A percentile compares a stretch with the other conserved stretches of the same genome.
Evolutionary conservation across 2,113 vertebrate species (phyloP).

Genomic region (Eretmochelys imbricata): DNA sequence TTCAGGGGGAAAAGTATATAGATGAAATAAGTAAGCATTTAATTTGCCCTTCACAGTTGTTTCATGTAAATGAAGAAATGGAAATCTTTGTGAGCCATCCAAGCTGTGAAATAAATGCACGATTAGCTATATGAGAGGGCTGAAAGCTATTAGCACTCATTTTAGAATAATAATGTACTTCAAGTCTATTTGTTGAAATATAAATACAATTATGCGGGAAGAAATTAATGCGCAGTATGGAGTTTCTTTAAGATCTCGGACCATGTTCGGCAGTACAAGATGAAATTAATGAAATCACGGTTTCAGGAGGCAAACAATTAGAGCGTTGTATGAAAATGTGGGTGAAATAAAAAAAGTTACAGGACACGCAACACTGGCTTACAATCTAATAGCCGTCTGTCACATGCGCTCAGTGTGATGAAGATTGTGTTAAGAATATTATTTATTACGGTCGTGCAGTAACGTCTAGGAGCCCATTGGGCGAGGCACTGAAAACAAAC

Average conservation of each 20-base stretch:
- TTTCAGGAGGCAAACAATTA: background rate
- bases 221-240: constrained; percentile 56
- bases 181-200: constrained; percentile 65
- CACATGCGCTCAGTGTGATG: background rate
- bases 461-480: background rate
- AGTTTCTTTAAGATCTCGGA: constrained; percentile 35
- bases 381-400: background rate
- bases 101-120: constrained; percentile 55
- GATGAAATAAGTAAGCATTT: constrained; percentile 48
- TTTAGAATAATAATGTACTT: constrained; percentile 67
- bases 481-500: background rate
- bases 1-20: background rate
- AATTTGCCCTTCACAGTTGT: constrained; percentile 58
- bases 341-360: background rate
- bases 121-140: constrained; percentile 49
- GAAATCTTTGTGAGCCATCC: constrained; percentile 44
- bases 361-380: fast-evolving
- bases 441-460: background rate
- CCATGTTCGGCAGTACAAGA: constrained; percentile 15
- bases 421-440: background rate
- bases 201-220: constrained; percentile 67
- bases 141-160: constrained; percentile 66
- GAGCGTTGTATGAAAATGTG: background rate
- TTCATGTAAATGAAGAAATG: constrained; percentile 58
- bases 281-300: background rate